Base-by-base conservation (phyloP, 2,113 vertebrate species). In the Neoarius graeffei region DNA sequence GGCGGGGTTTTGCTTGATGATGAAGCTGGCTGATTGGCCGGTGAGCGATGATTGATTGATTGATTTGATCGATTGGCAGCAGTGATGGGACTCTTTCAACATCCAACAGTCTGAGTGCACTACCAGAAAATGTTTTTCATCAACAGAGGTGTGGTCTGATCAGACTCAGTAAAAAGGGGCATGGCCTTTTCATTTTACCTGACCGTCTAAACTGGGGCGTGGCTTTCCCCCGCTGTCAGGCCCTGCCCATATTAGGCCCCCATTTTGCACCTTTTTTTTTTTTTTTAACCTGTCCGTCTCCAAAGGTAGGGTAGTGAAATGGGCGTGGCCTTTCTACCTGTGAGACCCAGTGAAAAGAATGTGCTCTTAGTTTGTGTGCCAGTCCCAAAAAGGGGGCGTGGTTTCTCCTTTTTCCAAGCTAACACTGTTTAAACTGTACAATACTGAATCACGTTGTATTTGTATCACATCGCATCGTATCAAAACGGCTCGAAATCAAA, bases 11-110 rank as follows among this genome's bases (percentile, higher is more conserved):
- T 56, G 52, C 69, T 93, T 23, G 60, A 23, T n/a, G 62, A 86
- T 10, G 95, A 96, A 95, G 94, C 94, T 94, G 88, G 93, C 91
- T 54, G 64, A 81, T 77, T 20, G 19, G 54, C n/a, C 10, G 64
- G 3, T 8, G 62, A 62, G 85, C 2, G 52, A 62, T 67, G 60
- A 79, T 17, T 57, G 56, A 57, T 17, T 57, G 56, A 57, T 57
- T 20, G 35, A 77, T 56, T 35, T 35, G 35, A 35, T 57, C 7
- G 35, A 77, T 56, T 27, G 52, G 30, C 42, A 67, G 60, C 62
- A 52, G 64, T 6, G 66, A 54, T 69, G 83, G 64, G 66, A 69
- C 42, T 84, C 25, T 50, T 84, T 66, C 82, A 54, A 84, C 35
- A 50, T n/a, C 82, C 82, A 54, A 6, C 64, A 27, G 50, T 69